These are phyloP conservation scores for Athripsodes cinereus DNA, from an alignment of 2,888 invertebrate genomes.

Conservation along the genomic window DNA sequence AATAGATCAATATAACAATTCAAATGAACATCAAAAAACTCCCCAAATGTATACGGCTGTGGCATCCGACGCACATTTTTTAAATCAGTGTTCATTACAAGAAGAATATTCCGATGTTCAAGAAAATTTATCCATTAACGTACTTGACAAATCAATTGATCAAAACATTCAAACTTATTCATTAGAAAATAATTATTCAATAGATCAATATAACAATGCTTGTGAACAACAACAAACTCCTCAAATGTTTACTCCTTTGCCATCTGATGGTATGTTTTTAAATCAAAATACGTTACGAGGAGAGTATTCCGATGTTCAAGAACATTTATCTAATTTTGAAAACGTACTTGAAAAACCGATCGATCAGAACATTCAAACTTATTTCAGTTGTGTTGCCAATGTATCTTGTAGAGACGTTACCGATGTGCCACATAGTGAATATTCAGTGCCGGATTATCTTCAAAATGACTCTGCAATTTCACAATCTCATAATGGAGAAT, in stretches of 20 bases:
- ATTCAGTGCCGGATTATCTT: constrained; percentile 47
- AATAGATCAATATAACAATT: background rate
- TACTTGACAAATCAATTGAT: background rate
- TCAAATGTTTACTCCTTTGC: no score
- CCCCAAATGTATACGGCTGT: no score
- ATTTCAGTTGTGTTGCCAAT: constrained; percentile 1
- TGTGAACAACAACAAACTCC: no score
- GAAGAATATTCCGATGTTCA: background rate
- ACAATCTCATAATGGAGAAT: constrained; percentile 33
- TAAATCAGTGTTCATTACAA: background rate
- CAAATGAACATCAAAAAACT: no score
- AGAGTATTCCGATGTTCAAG: background rate
- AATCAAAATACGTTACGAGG: background rate
- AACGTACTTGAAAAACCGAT: constrained; percentile 1
- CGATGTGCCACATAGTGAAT: constrained; percentile 34
- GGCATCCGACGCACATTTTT: no score
- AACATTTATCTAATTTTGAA: background rate
- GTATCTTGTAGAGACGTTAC: background rate
- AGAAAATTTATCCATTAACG: background rate
- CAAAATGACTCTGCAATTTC: constrained; percentile 28
- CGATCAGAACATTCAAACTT: background rate
- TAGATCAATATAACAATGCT: background rate
- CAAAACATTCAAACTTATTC: background rate
- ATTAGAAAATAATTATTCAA: background rate
- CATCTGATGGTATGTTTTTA: background rate